Percentiles rank a stretch among this genome's conserved stretches.
Conservation (phyloP, 2,797 vertebrate genomes). For the Salmo trutta region DNA sequence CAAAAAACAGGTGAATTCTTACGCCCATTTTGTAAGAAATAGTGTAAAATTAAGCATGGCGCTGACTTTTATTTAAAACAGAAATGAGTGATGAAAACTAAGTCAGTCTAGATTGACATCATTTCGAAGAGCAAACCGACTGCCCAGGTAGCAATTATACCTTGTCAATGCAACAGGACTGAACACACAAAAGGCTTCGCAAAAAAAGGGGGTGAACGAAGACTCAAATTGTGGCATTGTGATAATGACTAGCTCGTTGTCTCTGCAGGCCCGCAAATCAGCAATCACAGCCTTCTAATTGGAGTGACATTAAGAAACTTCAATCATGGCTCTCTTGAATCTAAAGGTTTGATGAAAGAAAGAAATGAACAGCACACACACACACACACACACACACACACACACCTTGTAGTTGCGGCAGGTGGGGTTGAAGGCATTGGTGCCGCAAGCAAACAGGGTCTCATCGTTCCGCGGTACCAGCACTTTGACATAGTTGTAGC, state of each 20-base stretch:
- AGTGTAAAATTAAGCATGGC: neutral
- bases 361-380: neutral
- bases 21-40: neutral
- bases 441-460: slow-evolving; percentile 92
- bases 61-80: neutral
- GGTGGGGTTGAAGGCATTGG: slow-evolving; percentile 94
- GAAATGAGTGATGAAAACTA: neutral
- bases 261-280: neutral
- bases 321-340: neutral
- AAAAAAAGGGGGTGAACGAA: neutral
- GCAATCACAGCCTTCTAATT: slow-evolving; percentile 4
- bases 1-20: neutral
- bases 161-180: neutral
- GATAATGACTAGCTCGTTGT: slow-evolving; percentile 2
- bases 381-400: neutral
- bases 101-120: neutral
- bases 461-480: slow-evolving; percentile 91
- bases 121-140: neutral
- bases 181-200: neutral
- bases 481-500: slow-evolving; percentile 97
- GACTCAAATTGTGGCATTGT: neutral
- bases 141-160: neutral
- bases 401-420: slow-evolving; percentile 90
- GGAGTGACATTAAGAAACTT: neutral
- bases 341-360: neutral